phyloP scores from a whole-genome alignment of 1,140 invertebrate genomes.

The Drosophila sulfurigaster region DNA sequence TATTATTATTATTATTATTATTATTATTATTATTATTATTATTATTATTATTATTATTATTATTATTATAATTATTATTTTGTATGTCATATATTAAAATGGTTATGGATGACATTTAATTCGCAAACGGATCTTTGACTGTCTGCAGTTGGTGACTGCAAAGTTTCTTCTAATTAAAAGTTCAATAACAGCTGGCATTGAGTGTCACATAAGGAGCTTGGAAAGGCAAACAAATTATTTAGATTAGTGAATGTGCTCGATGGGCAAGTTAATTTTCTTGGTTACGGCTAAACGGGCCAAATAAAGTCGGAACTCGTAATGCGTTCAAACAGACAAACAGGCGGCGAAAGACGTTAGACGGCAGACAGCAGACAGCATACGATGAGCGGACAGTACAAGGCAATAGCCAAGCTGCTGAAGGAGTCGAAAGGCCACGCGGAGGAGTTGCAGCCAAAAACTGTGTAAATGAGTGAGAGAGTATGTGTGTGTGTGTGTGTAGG shows the following conservation, averaged over 20 bases:
- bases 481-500: not conserved
- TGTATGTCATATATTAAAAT: not conserved
- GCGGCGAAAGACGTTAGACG: not conserved
- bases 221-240: not conserved
- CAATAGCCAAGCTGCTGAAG: conserved; percentile 28
- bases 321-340: conserved; percentile 45
- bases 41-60: too few species aligned
- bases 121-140: not conserved
- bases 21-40: too few species aligned
- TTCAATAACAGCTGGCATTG: not conserved
- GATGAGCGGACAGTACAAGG: conserved; percentile 7
- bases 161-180: not conserved
- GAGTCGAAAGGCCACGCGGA: conserved; percentile 23
- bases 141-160: not conserved
- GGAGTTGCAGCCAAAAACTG: not conserved
- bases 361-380: too few species aligned
- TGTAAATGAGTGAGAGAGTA: not conserved
- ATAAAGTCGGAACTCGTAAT: conserved; percentile 53
- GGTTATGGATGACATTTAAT: not conserved
- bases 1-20: too few species aligned
- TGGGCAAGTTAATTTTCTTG: conserved; percentile 32
- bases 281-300: conserved; percentile 43
- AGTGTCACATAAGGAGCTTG: not conserved
- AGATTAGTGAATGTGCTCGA: conserved; percentile 27
- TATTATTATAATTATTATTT: too few species aligned